Conservation (phyloP, 2,113 vertebrate species). For the Zapus hudsonius region DNA sequence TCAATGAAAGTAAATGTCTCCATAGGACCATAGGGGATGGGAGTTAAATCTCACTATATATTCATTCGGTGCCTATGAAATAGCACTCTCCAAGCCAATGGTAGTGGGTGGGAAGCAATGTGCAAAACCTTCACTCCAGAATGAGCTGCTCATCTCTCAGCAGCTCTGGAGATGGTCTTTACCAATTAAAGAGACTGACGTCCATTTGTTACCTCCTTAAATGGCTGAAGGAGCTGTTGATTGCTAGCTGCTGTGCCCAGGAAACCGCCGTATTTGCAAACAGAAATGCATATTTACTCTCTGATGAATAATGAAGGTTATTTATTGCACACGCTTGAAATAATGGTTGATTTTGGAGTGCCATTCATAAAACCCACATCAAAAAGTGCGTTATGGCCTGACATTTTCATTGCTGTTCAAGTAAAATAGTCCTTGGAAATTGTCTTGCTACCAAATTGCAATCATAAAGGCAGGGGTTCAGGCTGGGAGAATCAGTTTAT, state of each 20-base stretch:
- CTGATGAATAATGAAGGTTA: conserved; percentile 88
- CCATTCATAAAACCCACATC: conserved; percentile 85
- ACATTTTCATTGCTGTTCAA: conserved; percentile 87
- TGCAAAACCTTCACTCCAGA: conserved; percentile 62
- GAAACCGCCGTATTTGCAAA: conserved; percentile 85
- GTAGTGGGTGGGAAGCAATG: neutral
- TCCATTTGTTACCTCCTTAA: conserved; percentile 83
- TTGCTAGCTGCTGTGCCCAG: conserved; percentile 76
- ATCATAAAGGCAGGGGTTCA: conserved; percentile 88
- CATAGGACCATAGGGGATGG: neutral
- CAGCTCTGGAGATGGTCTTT: conserved; percentile 79
- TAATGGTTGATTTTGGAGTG: conserved; percentile 86
- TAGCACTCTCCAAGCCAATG: neutral
- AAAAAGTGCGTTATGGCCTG: conserved; percentile 83
- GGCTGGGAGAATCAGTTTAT: conserved; percentile 85
- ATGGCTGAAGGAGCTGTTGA: conserved; percentile 80
- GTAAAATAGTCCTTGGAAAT: conserved; percentile 86
- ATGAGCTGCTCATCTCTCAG: conserved; percentile 63
- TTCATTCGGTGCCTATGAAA: neutral
- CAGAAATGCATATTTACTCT: conserved; percentile 84
- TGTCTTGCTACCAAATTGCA: conserved; percentile 89
- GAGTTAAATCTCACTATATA: neutral
- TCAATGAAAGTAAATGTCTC: conserved; percentile 61
- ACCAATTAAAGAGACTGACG: conserved; percentile 72
- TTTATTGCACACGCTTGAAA: conserved; percentile 88